A percentile compares a stretch with the other conserved stretches of the same genome.
phyloP scores from a whole-genome alignment of 2,888 invertebrate genomes.

The Melolontha melolontha region DNA sequence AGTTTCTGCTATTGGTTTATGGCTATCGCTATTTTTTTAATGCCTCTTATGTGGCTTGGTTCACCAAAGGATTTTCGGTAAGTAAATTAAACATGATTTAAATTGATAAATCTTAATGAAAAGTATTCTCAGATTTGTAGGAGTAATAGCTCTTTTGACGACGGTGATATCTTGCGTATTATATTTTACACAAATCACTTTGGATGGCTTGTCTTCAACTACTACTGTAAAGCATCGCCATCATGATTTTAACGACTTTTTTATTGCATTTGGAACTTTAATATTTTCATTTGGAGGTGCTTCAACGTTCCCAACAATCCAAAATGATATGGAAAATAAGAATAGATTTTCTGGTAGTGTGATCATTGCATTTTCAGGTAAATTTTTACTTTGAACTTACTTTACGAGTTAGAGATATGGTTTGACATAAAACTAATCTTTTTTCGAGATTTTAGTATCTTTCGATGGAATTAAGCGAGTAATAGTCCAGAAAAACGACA shows the following conservation, averaged over 20 bases:
- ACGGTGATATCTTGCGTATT: constrained; percentile 73
- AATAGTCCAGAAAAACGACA: too few species aligned
- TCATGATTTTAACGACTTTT: constrained; percentile 74
- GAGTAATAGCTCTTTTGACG: constrained; percentile 73
- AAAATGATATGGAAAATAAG: constrained; percentile 80
- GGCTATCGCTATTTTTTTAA: constrained; percentile 70
- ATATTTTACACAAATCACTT: constrained; percentile 73
- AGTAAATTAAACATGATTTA: constrained; percentile 54
- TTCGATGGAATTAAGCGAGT: too few species aligned
- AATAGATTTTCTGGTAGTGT: constrained; percentile 74
- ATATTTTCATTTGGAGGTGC: constrained; percentile 81
- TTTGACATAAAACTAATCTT: too few species aligned
- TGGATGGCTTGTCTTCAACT: constrained; percentile 65
- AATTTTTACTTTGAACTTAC: constrained; percentile 48
- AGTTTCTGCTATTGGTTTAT: constrained; percentile 75
- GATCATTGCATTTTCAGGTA: constrained; percentile 73
- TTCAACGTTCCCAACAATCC: constrained; percentile 82
- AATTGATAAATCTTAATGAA: constrained; percentile 10
- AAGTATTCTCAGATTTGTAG: constrained; percentile 69
- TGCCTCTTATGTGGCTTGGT: constrained; percentile 75
- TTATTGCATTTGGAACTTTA: constrained; percentile 77
- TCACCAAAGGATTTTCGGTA: constrained; percentile 81
- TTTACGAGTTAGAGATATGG: too few species aligned
- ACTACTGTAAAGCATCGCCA: constrained; percentile 66
- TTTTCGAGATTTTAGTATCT: too few species aligned